Percentiles rank a stretch among this genome's conserved stretches.
Conservation (phyloP, 2,888 invertebrate genomes). For the Drosophila formosana region DNA sequence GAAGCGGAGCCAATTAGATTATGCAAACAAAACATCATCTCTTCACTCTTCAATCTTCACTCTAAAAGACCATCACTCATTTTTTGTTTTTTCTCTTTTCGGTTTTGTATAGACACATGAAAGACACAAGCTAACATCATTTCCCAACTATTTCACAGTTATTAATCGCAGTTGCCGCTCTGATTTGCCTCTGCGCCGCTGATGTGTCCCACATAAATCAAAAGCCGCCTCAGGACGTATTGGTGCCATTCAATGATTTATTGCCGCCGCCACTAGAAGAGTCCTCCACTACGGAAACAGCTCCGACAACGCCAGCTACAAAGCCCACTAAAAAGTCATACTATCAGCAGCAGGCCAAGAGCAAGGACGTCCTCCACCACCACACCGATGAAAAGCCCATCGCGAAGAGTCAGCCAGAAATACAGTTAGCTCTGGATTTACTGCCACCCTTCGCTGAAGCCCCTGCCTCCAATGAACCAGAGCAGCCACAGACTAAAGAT, state of each 20-base stretch:
- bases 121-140: constrained; percentile 31
- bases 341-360: constrained; percentile 52
- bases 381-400: constrained; percentile 35
- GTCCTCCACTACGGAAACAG: constrained; percentile 24
- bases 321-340: constrained; percentile 69
- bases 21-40: constrained; percentile 30
- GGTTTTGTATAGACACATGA: not conserved
- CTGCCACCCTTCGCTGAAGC: constrained; percentile 65
- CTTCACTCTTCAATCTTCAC: not conserved
- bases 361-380: constrained; percentile 47
- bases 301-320: constrained; percentile 32
- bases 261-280: constrained; percentile 76
- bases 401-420: constrained; percentile 16
- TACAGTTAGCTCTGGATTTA: constrained; percentile 57
- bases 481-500: constrained; percentile 24
- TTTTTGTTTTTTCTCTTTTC: constrained; percentile 30
- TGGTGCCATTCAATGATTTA: constrained; percentile 81
- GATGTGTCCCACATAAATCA: constrained; percentile 74
- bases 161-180: constrained; percentile 73
- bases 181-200: constrained; percentile 64
- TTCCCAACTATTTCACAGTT: constrained; percentile 70
- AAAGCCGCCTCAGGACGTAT: constrained; percentile 56
- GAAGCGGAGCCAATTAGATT: constrained; percentile 49
- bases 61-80: constrained; percentile 32
- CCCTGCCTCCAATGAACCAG: constrained; percentile 14